Conservation (phyloP, 2,113 vertebrate species). For the Deroptyus accipitrinus region DNA sequence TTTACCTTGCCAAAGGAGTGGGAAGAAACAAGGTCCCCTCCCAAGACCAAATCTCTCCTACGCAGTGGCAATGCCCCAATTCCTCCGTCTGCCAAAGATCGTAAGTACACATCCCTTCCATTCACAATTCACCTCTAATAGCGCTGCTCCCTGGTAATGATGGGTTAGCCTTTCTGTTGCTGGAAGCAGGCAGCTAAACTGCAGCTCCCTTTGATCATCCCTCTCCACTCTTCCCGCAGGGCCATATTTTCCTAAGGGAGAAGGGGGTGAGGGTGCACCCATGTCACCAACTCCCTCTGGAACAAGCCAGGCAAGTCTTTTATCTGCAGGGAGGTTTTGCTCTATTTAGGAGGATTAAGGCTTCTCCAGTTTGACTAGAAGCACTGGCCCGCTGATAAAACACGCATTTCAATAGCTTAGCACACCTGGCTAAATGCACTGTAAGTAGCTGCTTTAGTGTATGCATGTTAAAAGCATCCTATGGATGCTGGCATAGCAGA, state of each 20-base stretch:
- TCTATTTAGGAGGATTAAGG: slow-evolving; percentile 51
- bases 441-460: neutral
- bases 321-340: slow-evolving; percentile 66
- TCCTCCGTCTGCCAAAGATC: neutral
- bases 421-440: neutral
- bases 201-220: slow-evolving; percentile 62
- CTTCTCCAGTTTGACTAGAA: slow-evolving; percentile 36
- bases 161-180: neutral
- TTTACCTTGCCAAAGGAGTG: slow-evolving; percentile 48
- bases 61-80: slow-evolving; percentile 3
- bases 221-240: slow-evolving; percentile 37
- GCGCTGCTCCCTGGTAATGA: slow-evolving; percentile 27
- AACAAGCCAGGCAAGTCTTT: slow-evolving; percentile 56
- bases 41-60: slow-evolving; percentile 40
- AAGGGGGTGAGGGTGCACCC: slow-evolving; percentile 47
- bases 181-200: slow-evolving; percentile 41
- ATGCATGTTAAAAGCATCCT: neutral
- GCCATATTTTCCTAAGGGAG: slow-evolving; percentile 56
- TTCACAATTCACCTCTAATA: neutral
- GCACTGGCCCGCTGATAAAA: slow-evolving; percentile 22
- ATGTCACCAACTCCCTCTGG: slow-evolving; percentile 57
- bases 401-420: neutral
- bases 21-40: slow-evolving; percentile 59
- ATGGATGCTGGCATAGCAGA: neutral
- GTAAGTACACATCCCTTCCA: neutral